Percentiles rank a stretch among this genome's conserved stretches.
These are phyloP conservation scores for Dryobota labecula DNA, from an alignment of 2,888 invertebrate genomes.

Conservation along the genomic window DNA sequence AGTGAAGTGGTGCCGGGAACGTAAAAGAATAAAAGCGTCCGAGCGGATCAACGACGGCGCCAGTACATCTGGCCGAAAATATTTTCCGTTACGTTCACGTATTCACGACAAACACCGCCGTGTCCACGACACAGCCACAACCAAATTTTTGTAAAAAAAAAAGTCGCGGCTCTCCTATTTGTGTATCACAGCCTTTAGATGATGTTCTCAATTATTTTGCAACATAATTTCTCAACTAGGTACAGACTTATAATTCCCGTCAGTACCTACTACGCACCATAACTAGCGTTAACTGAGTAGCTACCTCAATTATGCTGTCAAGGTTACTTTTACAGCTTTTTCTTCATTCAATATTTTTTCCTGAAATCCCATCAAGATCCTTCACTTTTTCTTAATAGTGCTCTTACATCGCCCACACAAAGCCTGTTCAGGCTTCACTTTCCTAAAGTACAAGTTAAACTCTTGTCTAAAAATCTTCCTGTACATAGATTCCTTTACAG, in stretches of 20 bases:
- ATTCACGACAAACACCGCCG: no score
- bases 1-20: no score
- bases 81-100: no score
- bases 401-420: slow-evolving; percentile 84
- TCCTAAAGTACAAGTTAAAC: slow-evolving; percentile 84
- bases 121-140: no score
- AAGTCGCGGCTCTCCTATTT: not conserved
- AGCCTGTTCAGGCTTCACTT: slow-evolving; percentile 76
- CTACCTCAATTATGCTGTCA: not conserved
- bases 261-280: not conserved
- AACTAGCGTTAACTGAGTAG: no score
- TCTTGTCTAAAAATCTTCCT: slow-evolving; percentile 86
- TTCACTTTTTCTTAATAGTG: slow-evolving; percentile 80
- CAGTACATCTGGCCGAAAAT: no score
- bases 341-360: slow-evolving; percentile 8
- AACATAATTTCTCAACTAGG: not conserved
- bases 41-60: no score
- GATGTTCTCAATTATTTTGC: not conserved
- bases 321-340: not conserved
- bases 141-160: no score
- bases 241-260: not conserved
- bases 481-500: slow-evolving; percentile 87
- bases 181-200: not conserved
- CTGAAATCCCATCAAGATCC: slow-evolving; percentile 3
- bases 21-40: no score